Conservation (phyloP, 23 tunicate species). For the Styela clava region DNA sequence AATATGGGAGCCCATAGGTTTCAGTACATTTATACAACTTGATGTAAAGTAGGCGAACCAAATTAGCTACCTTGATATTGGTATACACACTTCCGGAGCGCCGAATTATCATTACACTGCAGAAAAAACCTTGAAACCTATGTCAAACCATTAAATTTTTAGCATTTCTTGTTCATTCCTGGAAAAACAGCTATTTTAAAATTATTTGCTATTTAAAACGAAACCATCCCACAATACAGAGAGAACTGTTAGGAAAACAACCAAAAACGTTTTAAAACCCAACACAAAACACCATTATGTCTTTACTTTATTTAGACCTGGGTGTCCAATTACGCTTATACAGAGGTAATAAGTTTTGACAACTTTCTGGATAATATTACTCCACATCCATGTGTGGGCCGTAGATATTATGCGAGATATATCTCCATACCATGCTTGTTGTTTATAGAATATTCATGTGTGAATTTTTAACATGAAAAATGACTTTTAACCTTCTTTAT, state of each 20-base stretch:
- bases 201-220: background rate
- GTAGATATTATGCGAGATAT: background rate
- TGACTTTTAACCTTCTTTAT: background rate
- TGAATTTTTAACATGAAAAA: background rate
- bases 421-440: background rate
- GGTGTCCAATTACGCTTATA: background rate
- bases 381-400: background rate
- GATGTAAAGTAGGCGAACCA: no score
- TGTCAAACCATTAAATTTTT: no score
- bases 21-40: no score
- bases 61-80: no score
- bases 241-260: background rate
- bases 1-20: no score
- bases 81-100: no score
- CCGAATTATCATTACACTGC: no score
- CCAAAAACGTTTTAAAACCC: background rate
- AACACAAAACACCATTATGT: background rate
- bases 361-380: background rate
- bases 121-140: no score
- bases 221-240: background rate
- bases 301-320: no score
- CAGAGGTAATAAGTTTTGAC: background rate
- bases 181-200: no score
- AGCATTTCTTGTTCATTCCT: no score
- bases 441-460: background rate